A percentile compares a stretch with the other conserved stretches of the same genome.
Conservation (phyloP, 2,888 invertebrate genomes). For the Carterocephalus palaemon region DNA sequence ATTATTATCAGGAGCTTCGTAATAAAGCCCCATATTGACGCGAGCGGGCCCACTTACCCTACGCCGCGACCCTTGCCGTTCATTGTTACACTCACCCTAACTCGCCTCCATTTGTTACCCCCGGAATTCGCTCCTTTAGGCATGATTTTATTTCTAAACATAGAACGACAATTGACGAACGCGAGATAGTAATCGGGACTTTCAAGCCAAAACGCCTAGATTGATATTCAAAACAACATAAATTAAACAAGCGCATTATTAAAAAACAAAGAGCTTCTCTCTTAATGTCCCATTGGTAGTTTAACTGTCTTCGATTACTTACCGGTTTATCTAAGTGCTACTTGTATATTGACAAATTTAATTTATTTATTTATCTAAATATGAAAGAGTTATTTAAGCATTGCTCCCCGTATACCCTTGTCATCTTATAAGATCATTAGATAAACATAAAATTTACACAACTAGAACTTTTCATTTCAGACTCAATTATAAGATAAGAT, state of each 20-base stretch:
- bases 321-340: too few species aligned
- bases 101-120: constrained; percentile 75
- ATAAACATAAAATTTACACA: too few species aligned
- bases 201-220: too few species aligned
- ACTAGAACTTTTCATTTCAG: too few species aligned
- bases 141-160: constrained; percentile 74
- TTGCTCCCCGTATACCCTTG: too few species aligned
- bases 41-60: constrained; percentile 75
- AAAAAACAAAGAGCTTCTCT: neutral
- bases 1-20: constrained; percentile 65
- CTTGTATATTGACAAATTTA: too few species aligned
- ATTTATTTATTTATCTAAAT: too few species aligned
- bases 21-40: constrained; percentile 75
- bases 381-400: too few species aligned
- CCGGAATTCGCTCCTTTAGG: constrained; percentile 75
- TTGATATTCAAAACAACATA: too few species aligned
- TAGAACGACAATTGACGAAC: constrained; percentile 60
- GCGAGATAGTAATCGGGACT: constrained; percentile 51
- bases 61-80: constrained; percentile 71
- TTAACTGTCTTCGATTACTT: too few species aligned
- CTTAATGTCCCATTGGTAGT: too few species aligned
- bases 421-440: too few species aligned
- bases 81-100: constrained; percentile 76
- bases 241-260: neutral
- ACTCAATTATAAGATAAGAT: neutral